Evolutionary conservation across 2,113 vertebrate species (phyloP).

Genomic region (Macroglossus sobrinus): DNA sequence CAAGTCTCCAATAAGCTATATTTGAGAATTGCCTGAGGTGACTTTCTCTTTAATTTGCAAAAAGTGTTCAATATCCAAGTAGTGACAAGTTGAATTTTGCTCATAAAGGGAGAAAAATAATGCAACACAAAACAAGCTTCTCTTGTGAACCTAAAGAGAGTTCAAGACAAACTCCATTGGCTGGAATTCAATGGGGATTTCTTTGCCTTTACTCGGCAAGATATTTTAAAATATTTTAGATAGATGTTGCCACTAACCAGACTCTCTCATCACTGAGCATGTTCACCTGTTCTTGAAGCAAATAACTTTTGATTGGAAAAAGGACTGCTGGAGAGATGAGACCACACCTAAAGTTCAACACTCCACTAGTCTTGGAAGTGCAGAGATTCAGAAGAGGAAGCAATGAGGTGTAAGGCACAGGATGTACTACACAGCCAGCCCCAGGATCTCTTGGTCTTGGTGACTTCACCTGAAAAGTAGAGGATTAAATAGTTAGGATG

Average conservation of each 20-base stretch:
- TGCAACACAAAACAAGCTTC: background rate
- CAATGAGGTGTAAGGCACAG: too few species aligned
- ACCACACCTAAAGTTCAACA: background rate
- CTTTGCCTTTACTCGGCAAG: background rate
- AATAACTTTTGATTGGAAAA: background rate
- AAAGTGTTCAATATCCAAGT: constrained; percentile 45
- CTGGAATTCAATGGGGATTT: background rate
- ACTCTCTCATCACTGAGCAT: background rate
- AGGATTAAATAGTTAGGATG: background rate
- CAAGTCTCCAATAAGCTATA: background rate
- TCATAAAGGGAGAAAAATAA: constrained; percentile 17
- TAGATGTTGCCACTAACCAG: background rate
- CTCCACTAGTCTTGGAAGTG: background rate
- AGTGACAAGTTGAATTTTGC: constrained; percentile 19
- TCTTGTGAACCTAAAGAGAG: background rate
- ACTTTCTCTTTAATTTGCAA: constrained; percentile 60
- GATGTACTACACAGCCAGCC: background rate
- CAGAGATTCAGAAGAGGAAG: background rate
- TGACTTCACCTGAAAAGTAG: background rate
- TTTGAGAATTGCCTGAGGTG: constrained; percentile 36
- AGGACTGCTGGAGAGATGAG: background rate
- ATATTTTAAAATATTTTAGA: background rate
- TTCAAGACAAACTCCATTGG: background rate
- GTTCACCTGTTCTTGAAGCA: background rate
- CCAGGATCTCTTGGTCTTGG: background rate